These are phyloP conservation scores for Australoheros scitulus DNA, from an alignment of 2,113 vertebrate genomes.

Conservation along the genomic window DNA sequence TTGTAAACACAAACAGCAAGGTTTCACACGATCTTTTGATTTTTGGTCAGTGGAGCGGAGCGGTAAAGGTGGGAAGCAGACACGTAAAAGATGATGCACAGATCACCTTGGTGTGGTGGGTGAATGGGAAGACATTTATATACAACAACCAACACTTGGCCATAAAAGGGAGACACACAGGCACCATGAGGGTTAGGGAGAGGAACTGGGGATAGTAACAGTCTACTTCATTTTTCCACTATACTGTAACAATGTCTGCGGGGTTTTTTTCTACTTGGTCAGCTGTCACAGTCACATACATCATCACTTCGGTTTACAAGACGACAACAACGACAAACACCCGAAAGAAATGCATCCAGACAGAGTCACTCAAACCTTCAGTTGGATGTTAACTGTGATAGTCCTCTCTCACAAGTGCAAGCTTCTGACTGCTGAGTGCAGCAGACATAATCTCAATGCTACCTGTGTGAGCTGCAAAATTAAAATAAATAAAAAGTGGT, in stretches of 20 bases:
- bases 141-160: slow-evolving; percentile 61
- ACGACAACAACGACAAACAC: slow-evolving; percentile 62
- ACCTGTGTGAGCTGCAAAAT: slow-evolving; percentile 66
- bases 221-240: slow-evolving; percentile 68
- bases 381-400: slow-evolving; percentile 59
- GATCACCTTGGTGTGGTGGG: slow-evolving; percentile 34
- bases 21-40: slow-evolving; percentile 34
- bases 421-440: slow-evolving; percentile 39
- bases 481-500: slow-evolving; percentile 5
- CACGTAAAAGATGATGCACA: background rate
- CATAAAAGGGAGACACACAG: slow-evolving; percentile 53
- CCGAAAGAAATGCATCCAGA: slow-evolving; percentile 65
- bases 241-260: slow-evolving; percentile 56
- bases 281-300: slow-evolving; percentile 67
- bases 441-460: slow-evolving; percentile 58
- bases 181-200: slow-evolving; percentile 50
- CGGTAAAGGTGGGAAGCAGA: slow-evolving; percentile 36
- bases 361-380: slow-evolving; percentile 67
- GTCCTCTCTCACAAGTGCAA: slow-evolving; percentile 71
- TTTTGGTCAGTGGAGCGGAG: slow-evolving; percentile 54
- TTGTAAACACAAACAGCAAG: slow-evolving; percentile 65
- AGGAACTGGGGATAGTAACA: slow-evolving; percentile 61
- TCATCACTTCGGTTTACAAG: slow-evolving; percentile 72
- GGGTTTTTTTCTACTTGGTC: slow-evolving; percentile 52
- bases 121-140: slow-evolving; percentile 52